Evolutionary conservation across 2,113 vertebrate genomes (phyloP), one percentile per base, ranked within the genome.

Genomic region (Chaenocephalus aceratus): DNA sequence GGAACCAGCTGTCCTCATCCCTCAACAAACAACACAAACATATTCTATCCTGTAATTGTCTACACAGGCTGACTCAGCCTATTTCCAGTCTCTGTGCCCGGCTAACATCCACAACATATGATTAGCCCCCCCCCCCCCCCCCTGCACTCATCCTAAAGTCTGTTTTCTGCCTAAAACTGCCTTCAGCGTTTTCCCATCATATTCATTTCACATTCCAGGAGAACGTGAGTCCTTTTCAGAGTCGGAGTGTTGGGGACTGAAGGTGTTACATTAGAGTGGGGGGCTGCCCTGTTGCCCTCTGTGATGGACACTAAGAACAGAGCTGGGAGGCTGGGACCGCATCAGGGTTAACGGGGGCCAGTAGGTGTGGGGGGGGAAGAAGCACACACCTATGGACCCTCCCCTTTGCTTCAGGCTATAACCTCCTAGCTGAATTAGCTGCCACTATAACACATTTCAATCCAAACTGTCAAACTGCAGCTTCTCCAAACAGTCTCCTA

Each of bases 1-100:
- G 51, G 51, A 54, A 79, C 82, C 75, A 83, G 76, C 65, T 78
- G 69, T 77, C 63, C 73, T 83, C 72, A 76, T 65, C 3, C 44
- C 46, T 58, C n/a, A 56, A 4, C 72, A 68, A 76, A 77, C 79
- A 87, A 79, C 79, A 82, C 77, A 80, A 82, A 75, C 71, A 86
- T 7, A 23, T 67, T 41, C 78, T 88, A 57, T 75, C 87, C 89
- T 90, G 63, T 90, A 90, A 90, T 91, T 75, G 83, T 75, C 79
- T 62, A 26, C 56, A 18, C 44, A 18, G 41, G 69, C 80, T 87
- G 85, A 86, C 78, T 88, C 86, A 79, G 80, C 60, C 65, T 61
- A 16, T 87, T 88, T 85, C 72, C 72, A 85, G 82, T 54, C 30
- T 86, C 60, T 52, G 49, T 53, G 73, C 46, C 51, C 73, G 74